phyloP scores from a whole-genome alignment of 2,113 vertebrate species.

The Ammodytes marinus region DNA sequence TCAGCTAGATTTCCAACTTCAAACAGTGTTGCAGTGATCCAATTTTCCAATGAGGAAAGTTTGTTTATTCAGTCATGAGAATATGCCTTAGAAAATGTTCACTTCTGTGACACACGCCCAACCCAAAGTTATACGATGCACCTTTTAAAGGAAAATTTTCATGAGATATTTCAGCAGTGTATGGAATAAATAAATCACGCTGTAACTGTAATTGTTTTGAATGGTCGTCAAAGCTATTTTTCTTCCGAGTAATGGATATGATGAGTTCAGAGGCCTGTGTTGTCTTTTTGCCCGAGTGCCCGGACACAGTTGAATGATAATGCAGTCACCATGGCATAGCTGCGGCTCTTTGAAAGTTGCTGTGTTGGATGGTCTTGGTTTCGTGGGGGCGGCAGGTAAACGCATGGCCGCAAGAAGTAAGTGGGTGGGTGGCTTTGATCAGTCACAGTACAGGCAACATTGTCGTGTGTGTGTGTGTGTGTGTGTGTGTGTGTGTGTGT shows the following conservation, averaged over 20 bases:
- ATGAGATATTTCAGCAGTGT: not conserved
- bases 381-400: constrained; percentile 35
- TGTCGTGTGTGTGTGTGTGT: not conserved
- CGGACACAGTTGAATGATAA: constrained; percentile 21
- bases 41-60: too few relatives aligned
- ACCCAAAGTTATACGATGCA: too few relatives aligned
- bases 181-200: not conserved
- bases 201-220: constrained; percentile 29
- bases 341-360: constrained; percentile 50
- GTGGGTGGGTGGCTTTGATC: constrained; percentile 42
- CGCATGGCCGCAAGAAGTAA: constrained; percentile 1
- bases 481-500: too few relatives aligned
- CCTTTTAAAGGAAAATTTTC: not conserved
- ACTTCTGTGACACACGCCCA: too few relatives aligned
- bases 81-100: too few relatives aligned
- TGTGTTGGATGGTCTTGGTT: constrained; percentile 32
- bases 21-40: too few relatives aligned
- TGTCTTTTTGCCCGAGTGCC: constrained; percentile 16
- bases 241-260: constrained; percentile 4
- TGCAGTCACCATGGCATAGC: constrained; percentile 15
- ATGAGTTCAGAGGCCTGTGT: constrained; percentile 23
- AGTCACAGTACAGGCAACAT: not conserved
- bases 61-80: too few relatives aligned
- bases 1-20: too few relatives aligned
- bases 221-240: constrained; percentile 44